Evolutionary conservation across 2,797 vertebrate species (phyloP).

Genomic region (Myripristis murdjan): DNA sequence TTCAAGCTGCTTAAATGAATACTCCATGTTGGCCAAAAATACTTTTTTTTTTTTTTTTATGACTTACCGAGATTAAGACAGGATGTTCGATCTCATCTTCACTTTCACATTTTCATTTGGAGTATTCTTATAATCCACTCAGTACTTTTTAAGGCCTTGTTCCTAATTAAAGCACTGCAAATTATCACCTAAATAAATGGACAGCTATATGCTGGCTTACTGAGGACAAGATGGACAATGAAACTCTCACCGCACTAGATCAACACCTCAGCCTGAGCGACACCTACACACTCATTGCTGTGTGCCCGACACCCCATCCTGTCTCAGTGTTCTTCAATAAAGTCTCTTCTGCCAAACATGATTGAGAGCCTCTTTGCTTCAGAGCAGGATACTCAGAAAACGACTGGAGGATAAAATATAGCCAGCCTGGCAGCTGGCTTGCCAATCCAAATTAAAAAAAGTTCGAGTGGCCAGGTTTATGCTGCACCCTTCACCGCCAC

Average conservation of each 20-base stretch:
- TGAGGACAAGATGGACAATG: conserved; percentile 3
- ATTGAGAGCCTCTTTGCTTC: conserved; percentile 83
- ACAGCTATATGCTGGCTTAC: conserved; percentile 12
- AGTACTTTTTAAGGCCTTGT: background rate
- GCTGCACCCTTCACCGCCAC: conserved; percentile 52
- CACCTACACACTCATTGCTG: background rate
- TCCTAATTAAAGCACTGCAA: conserved; percentile 15
- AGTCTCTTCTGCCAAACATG: conserved; percentile 79
- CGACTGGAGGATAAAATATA: conserved; percentile 76
- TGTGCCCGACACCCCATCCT: conserved; percentile 55
- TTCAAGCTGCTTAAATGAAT: no score
- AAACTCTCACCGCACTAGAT: conserved; percentile 27
- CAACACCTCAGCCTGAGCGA: background rate
- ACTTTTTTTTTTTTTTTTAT: no score
- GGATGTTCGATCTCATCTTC: no score
- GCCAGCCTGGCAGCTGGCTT: conserved; percentile 71
- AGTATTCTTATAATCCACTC: no score
- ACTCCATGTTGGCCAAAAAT: no score
- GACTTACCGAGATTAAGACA: no score
- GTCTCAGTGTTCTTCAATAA: conserved; percentile 79
- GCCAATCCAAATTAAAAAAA: conserved; percentile 86
- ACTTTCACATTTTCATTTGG: no score
- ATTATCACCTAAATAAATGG: conserved; percentile 7
- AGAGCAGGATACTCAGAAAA: conserved; percentile 77
- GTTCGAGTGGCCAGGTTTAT: conserved; percentile 78